Conservation (phyloP, 2,113 vertebrate genomes). For the Panurus biarmicus region DNA sequence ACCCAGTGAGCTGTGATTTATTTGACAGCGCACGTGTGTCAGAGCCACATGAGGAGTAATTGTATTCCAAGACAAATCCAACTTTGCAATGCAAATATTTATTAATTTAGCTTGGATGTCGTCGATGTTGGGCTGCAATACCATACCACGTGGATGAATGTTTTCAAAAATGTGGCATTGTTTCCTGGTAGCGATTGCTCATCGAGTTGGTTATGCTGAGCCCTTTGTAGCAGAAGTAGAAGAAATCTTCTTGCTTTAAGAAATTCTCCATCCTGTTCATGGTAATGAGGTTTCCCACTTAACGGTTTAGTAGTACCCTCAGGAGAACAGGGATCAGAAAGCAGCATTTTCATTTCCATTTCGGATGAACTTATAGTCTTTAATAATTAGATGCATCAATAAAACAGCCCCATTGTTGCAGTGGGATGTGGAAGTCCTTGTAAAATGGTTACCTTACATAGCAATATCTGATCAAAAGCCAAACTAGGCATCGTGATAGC, state of each 20-base stretch:
- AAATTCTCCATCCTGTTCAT: background rate
- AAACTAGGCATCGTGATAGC: background rate
- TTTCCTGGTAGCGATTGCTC: background rate
- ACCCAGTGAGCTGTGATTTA: background rate
- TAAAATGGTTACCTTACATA: background rate
- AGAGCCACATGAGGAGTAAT: background rate
- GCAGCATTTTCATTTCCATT: background rate
- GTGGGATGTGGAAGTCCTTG: background rate
- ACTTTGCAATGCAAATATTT: background rate
- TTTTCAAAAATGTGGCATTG: background rate
- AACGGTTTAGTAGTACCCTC: background rate
- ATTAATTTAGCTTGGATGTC: background rate
- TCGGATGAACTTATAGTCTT: too few relatives aligned
- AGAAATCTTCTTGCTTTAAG: background rate
- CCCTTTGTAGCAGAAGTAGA: background rate
- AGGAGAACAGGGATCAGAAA: background rate
- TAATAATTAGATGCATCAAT: background rate
- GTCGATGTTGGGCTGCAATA: background rate
- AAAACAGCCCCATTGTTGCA: background rate
- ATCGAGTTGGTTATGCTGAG: fast-evolving
- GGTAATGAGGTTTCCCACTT: fast-evolving
- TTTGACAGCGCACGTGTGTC: background rate
- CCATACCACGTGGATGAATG: background rate
- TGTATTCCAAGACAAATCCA: background rate
- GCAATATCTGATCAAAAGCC: background rate